Conservation (phyloP, 2,113 vertebrate species). For the Nannobrachium achirus region DNA sequence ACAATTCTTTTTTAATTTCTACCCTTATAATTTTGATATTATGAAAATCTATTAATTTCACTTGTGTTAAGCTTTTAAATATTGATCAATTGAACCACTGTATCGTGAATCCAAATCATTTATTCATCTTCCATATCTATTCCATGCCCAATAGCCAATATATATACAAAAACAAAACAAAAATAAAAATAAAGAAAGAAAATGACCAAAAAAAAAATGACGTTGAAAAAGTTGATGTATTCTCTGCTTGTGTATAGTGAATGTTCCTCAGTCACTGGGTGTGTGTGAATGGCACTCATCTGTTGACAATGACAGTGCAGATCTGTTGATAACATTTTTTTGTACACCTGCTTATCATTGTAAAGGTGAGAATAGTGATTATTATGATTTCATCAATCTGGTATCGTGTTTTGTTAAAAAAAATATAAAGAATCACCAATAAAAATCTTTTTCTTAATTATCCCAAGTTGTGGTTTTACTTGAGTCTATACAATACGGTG, state of each 20-base stretch:
- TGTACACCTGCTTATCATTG: slow-evolving; percentile 84
- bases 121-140: slow-evolving; percentile 70
- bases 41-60: slow-evolving; percentile 56
- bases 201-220: slow-evolving; percentile 48
- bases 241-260: slow-evolving; percentile 85
- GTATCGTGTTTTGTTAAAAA: slow-evolving; percentile 83
- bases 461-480: slow-evolving; percentile 30
- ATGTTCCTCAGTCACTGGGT: slow-evolving; percentile 74
- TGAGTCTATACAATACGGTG: background rate
- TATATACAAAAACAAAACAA: slow-evolving; percentile 30
- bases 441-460: slow-evolving; percentile 84
- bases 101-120: slow-evolving; percentile 71
- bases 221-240: slow-evolving; percentile 69
- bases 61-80: slow-evolving; percentile 75
- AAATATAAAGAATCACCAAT: slow-evolving; percentile 81
- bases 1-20: slow-evolving; percentile 49
- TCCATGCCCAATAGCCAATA: slow-evolving; percentile 54
- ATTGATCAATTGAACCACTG: slow-evolving; percentile 68
- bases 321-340: slow-evolving; percentile 78
- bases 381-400: slow-evolving; percentile 81
- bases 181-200: slow-evolving; percentile 61
- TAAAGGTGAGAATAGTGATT: slow-evolving; percentile 80
- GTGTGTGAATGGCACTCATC: slow-evolving; percentile 60
- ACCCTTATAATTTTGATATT: slow-evolving; percentile 61
- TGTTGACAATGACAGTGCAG: slow-evolving; percentile 75